Conservation (phyloP, 2,797 vertebrate genomes). For the Champsocephalus esox region DNA sequence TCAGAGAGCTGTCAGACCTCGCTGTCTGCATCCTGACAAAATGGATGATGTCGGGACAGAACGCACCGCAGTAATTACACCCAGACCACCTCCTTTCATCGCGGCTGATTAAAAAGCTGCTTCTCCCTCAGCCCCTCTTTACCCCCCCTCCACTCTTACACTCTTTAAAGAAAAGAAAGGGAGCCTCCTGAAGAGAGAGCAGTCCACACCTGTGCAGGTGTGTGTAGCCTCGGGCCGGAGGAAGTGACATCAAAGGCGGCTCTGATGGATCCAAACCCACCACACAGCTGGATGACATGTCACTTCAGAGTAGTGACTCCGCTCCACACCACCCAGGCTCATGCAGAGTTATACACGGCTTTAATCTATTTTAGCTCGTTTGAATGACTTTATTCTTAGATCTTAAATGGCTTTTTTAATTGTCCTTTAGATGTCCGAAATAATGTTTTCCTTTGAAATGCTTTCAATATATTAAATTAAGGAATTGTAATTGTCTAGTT, state of each 20-base stretch:
- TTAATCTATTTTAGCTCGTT: no score
- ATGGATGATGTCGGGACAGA: slow-evolving; percentile 43
- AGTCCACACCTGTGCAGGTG: slow-evolving; percentile 83
- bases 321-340: slow-evolving; percentile 28
- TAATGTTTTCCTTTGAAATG: no score
- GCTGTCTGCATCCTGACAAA: slow-evolving; percentile 47
- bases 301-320: slow-evolving; percentile 44
- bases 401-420: no score
- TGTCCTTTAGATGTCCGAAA: no score
- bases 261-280: slow-evolving; percentile 68
- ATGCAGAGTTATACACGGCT: neutral
- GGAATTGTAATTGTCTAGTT: no score
- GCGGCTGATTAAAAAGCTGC: slow-evolving; percentile 78
- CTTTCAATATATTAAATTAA: no score
- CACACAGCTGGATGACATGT: slow-evolving; percentile 60
- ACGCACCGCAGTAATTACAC: slow-evolving; percentile 72
- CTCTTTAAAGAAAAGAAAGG: slow-evolving; percentile 35
- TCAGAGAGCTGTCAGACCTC: slow-evolving; percentile 52
- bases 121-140: slow-evolving; percentile 35
- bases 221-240: slow-evolving; percentile 70
- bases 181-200: slow-evolving; percentile 41
- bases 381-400: no score
- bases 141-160: neutral
- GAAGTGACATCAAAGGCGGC: slow-evolving; percentile 81
- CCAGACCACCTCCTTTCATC: slow-evolving; percentile 74